A percentile compares a stretch with the other conserved stretches of the same genome.
phyloP scores from a whole-genome alignment of 2,888 invertebrate species.

The Frankliniella fusca region DNA sequence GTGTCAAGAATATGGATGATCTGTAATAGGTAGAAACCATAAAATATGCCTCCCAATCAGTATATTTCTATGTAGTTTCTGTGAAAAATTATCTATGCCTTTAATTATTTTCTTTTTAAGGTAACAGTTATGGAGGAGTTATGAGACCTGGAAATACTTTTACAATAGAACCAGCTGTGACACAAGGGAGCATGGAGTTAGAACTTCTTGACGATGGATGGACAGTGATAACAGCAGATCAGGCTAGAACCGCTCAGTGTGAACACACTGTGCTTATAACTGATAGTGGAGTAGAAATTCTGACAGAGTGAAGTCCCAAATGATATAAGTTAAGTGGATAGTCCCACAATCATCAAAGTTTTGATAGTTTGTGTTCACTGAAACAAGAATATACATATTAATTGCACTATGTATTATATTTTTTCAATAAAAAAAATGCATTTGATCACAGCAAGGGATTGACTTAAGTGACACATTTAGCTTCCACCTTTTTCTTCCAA shows the following conservation, averaged over 20 bases:
- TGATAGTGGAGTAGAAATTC: conserved; percentile 67
- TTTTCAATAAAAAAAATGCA: too few relatives aligned
- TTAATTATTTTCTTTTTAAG: conserved; percentile 47
- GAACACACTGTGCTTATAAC: conserved; percentile 90
- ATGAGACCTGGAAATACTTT: conserved; percentile 92
- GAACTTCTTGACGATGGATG: conserved; percentile 80
- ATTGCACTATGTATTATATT: too few relatives aligned
- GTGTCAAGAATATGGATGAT: too few relatives aligned
- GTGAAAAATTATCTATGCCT: neutral
- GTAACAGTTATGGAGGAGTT: conserved; percentile 59
- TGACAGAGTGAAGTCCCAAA: conserved; percentile 55
- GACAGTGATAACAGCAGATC: conserved; percentile 83
- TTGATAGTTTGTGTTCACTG: too few relatives aligned
- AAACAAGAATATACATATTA: too few relatives aligned
- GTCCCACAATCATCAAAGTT: too few relatives aligned
- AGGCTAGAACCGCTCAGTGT: conserved; percentile 78
- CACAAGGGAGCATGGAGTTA: conserved; percentile 65
- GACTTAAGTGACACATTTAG: neutral
- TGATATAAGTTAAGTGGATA: too few relatives aligned
- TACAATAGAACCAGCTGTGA: conserved; percentile 86
- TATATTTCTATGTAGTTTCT: neutral
- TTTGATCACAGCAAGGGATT: neutral
- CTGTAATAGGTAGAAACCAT: too few relatives aligned
- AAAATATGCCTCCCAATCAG: too few relatives aligned
- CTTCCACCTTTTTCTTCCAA: neutral